Conservation (phyloP, 1,140 invertebrate species). For the Cherax destructor region DNA sequence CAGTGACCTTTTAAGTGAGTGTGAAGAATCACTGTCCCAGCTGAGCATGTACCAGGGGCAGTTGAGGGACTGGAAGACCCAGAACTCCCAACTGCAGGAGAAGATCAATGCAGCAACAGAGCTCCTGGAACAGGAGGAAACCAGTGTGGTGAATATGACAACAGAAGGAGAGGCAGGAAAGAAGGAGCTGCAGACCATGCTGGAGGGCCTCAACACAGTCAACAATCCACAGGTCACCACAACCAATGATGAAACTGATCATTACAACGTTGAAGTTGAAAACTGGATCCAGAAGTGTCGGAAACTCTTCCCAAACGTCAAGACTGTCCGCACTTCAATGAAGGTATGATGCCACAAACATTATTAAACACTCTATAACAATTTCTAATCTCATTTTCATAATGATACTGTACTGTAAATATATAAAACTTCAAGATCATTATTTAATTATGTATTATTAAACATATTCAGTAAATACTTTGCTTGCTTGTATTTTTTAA, state of each 20-base stretch:
- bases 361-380: no score
- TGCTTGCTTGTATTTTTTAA: no score
- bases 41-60: neutral
- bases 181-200: neutral
- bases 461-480: no score
- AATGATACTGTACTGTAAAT: no score
- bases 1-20: neutral
- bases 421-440: no score
- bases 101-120: constrained; percentile 3
- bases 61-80: neutral
- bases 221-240: neutral
- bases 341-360: neutral
- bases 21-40: constrained; percentile 1
- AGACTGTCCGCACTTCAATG: constrained; percentile 6
- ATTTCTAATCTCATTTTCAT: no score
- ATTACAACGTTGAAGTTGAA: neutral
- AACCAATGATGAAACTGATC: constrained; percentile 6
- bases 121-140: neutral
- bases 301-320: constrained; percentile 18
- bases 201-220: neutral
- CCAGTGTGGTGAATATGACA: neutral
- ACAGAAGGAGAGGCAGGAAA: neutral
- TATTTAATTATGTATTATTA: no score
- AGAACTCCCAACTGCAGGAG: neutral
- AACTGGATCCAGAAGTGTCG: constrained; percentile 11